These are phyloP conservation scores for Nymphalis c-album DNA, from an alignment of 2,888 invertebrate genomes.

Conservation along the genomic window DNA sequence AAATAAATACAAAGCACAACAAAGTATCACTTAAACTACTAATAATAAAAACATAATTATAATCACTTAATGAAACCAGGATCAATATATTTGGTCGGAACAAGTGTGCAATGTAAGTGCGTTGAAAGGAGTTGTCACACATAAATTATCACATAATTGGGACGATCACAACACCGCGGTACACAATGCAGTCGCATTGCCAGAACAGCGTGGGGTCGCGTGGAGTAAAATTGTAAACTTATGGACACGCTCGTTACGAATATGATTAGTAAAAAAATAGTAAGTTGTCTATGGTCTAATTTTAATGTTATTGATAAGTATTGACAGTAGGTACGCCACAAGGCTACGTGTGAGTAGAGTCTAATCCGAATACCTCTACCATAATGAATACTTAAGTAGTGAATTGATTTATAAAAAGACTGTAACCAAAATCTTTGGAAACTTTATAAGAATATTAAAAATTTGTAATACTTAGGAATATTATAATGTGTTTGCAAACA, in stretches of 20 bases:
- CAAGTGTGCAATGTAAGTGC: constrained; percentile 49
- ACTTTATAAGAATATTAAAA: too few relatives aligned
- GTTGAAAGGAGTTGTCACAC: constrained; percentile 58
- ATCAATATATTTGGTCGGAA: constrained; percentile 16
- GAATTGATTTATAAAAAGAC: too few relatives aligned
- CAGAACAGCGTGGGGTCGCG: constrained; percentile 38
- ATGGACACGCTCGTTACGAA: constrained; percentile 39
- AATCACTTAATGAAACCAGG: neutral
- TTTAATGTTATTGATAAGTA: too few relatives aligned
- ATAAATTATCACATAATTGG: constrained; percentile 79
- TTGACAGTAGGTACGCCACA: too few relatives aligned
- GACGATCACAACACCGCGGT: constrained; percentile 60
- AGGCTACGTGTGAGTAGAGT: too few relatives aligned
- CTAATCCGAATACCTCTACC: too few relatives aligned
- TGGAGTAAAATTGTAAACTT: constrained; percentile 22
- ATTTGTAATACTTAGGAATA: too few relatives aligned
- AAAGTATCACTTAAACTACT: neutral
- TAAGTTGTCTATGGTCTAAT: too few relatives aligned
- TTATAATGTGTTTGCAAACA: too few relatives aligned
- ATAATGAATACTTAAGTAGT: too few relatives aligned
- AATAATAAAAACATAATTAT: neutral
- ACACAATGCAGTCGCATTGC: constrained; percentile 42
- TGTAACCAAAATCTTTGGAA: too few relatives aligned
- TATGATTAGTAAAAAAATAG: neutral
- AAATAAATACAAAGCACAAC: too few relatives aligned